These are phyloP conservation scores for Panthera leo DNA, from an alignment of 2,113 vertebrate genomes.

Conservation along the genomic window DNA sequence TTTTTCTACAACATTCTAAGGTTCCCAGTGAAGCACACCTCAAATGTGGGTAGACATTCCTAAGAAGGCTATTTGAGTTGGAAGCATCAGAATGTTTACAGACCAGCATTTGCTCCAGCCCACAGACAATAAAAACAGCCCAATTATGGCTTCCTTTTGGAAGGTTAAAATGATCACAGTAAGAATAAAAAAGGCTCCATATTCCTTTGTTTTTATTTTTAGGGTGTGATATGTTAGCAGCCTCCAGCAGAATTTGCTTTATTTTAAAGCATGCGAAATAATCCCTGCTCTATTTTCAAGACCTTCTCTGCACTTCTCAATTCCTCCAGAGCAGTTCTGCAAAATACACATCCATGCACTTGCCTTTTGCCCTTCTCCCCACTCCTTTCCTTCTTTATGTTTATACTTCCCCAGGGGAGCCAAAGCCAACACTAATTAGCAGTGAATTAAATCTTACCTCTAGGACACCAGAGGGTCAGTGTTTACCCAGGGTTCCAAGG, in stretches of 20 bases:
- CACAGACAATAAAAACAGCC: constrained; percentile 59
- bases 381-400: neutral
- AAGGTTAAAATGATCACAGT: neutral
- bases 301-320: neutral
- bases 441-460: neutral
- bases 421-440: constrained; percentile 14
- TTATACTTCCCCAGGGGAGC: neutral
- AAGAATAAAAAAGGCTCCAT: neutral
- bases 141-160: neutral
- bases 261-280: constrained; percentile 37
- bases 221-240: neutral
- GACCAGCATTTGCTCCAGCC: neutral
- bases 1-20: neutral
- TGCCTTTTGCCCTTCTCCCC: neutral
- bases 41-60: neutral
- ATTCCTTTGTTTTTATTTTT: constrained; percentile 47
- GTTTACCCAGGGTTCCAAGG: neutral
- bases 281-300: constrained; percentile 39
- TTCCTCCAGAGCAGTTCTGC: neutral
- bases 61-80: neutral
- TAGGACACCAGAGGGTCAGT: neutral
- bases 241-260: neutral
- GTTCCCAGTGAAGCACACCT: neutral
- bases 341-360: neutral
- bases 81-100: neutral